Evolutionary conservation across 1,140 invertebrate species (phyloP), one percentile per base, ranked within the genome.

Genomic region (Euura lappo): DNA sequence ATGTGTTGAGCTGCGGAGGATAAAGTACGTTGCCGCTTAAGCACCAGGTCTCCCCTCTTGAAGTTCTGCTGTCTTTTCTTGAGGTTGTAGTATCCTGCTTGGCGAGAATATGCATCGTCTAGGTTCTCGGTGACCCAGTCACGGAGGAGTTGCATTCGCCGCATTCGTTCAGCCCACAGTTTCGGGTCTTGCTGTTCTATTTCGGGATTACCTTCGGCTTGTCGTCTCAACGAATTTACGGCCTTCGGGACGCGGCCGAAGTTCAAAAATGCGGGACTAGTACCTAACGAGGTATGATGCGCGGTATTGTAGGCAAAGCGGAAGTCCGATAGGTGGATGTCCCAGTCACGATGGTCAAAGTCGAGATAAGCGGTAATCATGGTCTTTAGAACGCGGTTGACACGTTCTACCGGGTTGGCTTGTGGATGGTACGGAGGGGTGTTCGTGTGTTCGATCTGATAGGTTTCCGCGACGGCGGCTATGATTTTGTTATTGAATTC

Each of bases 301-400:
- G 28, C 28, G 1, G 28, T 28, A 28, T 28, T 28, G 28, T 28
- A 28, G 28, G 28, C 28, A 28, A 28, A 28, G 1, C 28, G 28
- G 28, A 28, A 28, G 28, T 28, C 28, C 28, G 74, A 2, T 45
- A 10, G 0, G 73, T 80, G 68, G 6, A 71, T 8, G 73, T 86
- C 86, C 87, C 86, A 88, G 51, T 75, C 71, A n/a, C 75, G 69
- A 44, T 89, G 86, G 69, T 87, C 79, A 4, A 79, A 66, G 2
- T 80, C 73, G 0, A 84, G 71, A 71, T 76, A 87, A 1, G 80
- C 71, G 1, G 0, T 5, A 60, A 28, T 28, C 28, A 28, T 28
- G 28, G 28, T 28, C 28, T 28, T 28, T 28, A 28, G 28, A 28
- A 28, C 82, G 45, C 82, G 44, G 47, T 85, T 83, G 3, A 76